Conservation (phyloP, 30 jellyfish, hydroid and myxozoan species). For the Nemopilema nomurai region DNA sequence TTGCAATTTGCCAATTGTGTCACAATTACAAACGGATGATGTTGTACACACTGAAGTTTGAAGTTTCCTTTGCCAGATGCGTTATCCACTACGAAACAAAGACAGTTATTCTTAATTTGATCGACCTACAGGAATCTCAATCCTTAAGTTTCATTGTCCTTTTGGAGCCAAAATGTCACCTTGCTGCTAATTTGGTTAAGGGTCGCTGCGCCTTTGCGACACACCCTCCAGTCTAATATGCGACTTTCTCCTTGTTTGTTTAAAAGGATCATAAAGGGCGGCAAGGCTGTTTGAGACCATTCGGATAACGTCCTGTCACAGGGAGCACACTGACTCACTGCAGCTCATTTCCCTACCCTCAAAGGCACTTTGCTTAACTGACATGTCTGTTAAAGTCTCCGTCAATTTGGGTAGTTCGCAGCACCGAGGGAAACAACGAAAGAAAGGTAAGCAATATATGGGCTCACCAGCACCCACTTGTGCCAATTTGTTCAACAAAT, state of each 20-base stretch:
- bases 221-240: not conserved
- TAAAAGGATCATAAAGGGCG: not conserved
- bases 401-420: conserved; percentile 22
- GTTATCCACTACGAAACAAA: no score
- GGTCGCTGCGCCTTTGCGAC: not conserved
- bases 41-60: no score
- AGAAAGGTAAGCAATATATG: conserved; percentile 19
- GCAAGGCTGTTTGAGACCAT: not conserved
- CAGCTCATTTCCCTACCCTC: not conserved
- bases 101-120: not conserved
- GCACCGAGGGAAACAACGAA: conserved; percentile 3
- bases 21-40: no score
- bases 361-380: not conserved
- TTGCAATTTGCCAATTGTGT: no score
- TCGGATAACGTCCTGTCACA: not conserved
- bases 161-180: not conserved
- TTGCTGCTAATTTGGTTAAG: not conserved
- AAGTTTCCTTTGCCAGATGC: no score
- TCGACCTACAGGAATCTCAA: not conserved
- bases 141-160: not conserved
- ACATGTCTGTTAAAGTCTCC: conserved; percentile 50
- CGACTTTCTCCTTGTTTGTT: conserved; percentile 12
- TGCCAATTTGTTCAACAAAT: not conserved
- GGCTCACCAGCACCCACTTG: not conserved
- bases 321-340: not conserved